Conservation (phyloP, 1,140 invertebrate species). For the Sitobion miscanthi region DNA sequence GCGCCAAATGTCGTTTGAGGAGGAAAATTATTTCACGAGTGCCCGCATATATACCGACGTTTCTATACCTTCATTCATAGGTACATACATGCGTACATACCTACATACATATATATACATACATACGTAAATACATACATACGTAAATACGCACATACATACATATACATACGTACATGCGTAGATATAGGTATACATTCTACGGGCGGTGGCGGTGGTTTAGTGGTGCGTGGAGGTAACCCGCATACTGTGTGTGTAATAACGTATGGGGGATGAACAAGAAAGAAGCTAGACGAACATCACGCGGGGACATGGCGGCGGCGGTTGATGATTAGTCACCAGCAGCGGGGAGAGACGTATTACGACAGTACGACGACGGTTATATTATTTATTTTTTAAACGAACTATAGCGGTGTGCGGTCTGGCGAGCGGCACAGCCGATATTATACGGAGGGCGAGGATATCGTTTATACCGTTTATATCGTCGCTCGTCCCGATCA, state of each 20-base stretch:
- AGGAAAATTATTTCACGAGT: not conserved
- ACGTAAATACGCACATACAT: not conserved
- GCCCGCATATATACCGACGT: slow-evolving; percentile 4
- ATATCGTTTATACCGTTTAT: not conserved
- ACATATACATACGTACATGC: too few relatives aligned
- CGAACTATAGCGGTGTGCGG: slow-evolving; percentile 3
- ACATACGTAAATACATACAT: not conserved
- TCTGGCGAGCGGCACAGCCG: not conserved
- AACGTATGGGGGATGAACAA: not conserved
- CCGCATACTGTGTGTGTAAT: not conserved
- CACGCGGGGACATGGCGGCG: too few relatives aligned
- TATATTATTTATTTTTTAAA: slow-evolving; percentile 38
- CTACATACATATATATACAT: too few relatives aligned
- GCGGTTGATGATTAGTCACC: not conserved
- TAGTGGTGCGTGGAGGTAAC: not conserved
- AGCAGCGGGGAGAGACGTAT: not conserved
- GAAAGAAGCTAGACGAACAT: not conserved
- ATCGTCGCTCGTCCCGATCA: not conserved
- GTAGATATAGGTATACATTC: not conserved
- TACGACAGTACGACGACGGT: not conserved
- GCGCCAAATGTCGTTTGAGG: not conserved
- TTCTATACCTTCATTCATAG: not conserved
- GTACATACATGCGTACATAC: too few relatives aligned
- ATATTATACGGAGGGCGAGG: not conserved
- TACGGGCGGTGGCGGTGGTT: slow-evolving; percentile 9